Conservation (phyloP, 2,113 vertebrate species). For the Aegithalos caudatus region DNA sequence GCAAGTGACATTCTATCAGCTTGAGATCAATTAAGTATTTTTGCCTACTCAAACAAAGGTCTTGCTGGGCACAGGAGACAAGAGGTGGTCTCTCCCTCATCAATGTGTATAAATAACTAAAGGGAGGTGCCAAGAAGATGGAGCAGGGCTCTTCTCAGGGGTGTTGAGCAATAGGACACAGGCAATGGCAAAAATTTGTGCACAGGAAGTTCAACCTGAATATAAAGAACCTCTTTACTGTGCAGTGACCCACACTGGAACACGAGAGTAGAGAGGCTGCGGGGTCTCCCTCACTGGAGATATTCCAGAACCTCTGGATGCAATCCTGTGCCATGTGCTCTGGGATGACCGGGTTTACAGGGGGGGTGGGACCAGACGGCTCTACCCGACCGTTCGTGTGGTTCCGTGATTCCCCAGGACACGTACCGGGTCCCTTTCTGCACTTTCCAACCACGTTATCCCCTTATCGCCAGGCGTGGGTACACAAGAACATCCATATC, state of each 20-base stretch:
- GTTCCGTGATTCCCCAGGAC: background rate
- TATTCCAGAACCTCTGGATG: background rate
- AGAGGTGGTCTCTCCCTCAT: background rate
- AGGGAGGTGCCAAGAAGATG: background rate
- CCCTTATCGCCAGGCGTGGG: background rate
- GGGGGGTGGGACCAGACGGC: background rate
- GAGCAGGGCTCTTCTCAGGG: background rate
- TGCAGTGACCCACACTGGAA: background rate
- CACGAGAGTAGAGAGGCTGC: background rate
- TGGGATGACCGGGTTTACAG: background rate
- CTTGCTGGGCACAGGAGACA: background rate
- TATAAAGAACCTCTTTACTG: background rate
- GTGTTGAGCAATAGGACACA: background rate
- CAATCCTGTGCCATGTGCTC: background rate
- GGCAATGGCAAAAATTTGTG: background rate
- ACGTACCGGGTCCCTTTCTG: background rate
- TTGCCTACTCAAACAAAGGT: background rate
- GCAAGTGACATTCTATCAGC: background rate
- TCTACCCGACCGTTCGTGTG: background rate
- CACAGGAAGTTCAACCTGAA: background rate
- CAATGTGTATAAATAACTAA: background rate
- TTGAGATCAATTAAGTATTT: background rate
- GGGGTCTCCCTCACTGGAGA: too few species aligned
- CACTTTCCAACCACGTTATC: background rate
- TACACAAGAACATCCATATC: background rate